A percentile compares a stretch with the other conserved stretches of the same genome.
phyloP scores from a whole-genome alignment of 2,888 invertebrate genomes.

The Yponomeuta plumbellus region DNA sequence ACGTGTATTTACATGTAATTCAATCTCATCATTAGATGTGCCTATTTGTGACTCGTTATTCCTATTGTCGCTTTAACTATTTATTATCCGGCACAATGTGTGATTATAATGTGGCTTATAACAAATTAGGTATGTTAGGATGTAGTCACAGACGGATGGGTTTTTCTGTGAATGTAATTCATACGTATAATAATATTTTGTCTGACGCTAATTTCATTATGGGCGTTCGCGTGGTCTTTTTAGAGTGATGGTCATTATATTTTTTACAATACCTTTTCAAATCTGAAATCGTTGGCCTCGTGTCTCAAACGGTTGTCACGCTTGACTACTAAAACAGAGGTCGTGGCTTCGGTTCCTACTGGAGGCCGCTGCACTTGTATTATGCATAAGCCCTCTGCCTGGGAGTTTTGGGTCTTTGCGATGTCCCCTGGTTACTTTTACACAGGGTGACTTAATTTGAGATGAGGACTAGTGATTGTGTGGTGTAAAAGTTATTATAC shows the following conservation, averaged over 20 bases:
- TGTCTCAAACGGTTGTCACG: too few relatives aligned
- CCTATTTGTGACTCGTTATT: slow-evolving; percentile 70
- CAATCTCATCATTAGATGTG: slow-evolving; percentile 71
- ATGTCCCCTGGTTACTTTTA: too few relatives aligned
- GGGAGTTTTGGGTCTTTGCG: too few relatives aligned
- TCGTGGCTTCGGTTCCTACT: too few relatives aligned
- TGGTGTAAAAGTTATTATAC: too few relatives aligned
- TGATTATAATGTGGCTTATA: slow-evolving; percentile 71
- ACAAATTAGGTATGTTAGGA: slow-evolving; percentile 61
- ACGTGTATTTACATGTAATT: slow-evolving; percentile 67
- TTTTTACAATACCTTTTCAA: too few relatives aligned
- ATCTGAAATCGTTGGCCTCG: too few relatives aligned
- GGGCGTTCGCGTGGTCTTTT: neutral
- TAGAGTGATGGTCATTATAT: neutral
- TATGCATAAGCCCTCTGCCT: too few relatives aligned
- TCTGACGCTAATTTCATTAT: neutral
- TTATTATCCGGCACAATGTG: slow-evolving; percentile 70
- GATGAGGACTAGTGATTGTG: too few relatives aligned
- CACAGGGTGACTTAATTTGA: too few relatives aligned
- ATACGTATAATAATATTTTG: neutral
- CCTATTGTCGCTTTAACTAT: slow-evolving; percentile 74
- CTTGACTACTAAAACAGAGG: too few relatives aligned
- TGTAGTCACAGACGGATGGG: slow-evolving; percentile 56
- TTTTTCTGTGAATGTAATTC: neutral
- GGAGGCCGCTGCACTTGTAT: too few relatives aligned